Evolutionary conservation across 2,113 vertebrate genomes (phyloP).

Genomic region (Hippopotamus amphibius): DNA sequence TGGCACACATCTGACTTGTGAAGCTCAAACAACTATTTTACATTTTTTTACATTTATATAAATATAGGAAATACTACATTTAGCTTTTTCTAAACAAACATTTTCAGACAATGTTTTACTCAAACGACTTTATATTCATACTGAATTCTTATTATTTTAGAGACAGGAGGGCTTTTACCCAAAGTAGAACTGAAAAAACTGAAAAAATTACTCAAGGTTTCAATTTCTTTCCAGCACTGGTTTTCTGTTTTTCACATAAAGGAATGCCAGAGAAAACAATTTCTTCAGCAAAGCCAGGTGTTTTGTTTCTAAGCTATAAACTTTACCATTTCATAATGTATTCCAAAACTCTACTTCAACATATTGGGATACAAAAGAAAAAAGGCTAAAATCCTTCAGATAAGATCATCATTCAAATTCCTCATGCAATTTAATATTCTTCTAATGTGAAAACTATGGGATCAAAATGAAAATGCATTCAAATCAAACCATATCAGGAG

Average conservation of each 20-base stretch:
- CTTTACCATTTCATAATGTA: conserved; percentile 9
- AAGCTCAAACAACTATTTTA: background rate
- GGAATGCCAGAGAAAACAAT: conserved; percentile 65
- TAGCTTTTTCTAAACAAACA: conserved; percentile 36
- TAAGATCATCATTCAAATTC: background rate
- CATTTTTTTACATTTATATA: conserved; percentile 12
- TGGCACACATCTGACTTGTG: background rate
- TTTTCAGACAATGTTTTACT: conserved; percentile 54
- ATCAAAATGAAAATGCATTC: conserved; percentile 51
- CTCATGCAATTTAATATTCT: conserved; percentile 49
- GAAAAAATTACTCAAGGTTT: conserved; percentile 68
- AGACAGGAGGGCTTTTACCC: conserved; percentile 11
- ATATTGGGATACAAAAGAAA: background rate
- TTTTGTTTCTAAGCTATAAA: background rate
- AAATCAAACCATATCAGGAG: conserved; percentile 38
- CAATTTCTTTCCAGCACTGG: conserved; percentile 66
- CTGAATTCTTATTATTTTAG: conserved; percentile 71
- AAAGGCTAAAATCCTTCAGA: background rate
- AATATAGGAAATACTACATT: conserved; percentile 26
- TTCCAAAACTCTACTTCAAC: background rate
- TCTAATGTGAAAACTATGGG: background rate
- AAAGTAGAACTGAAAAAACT: conserved; percentile 64
- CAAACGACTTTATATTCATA: conserved; percentile 45
- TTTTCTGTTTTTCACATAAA: conserved; percentile 78
- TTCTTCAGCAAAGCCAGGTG: conserved; percentile 55